A percentile compares a stretch with the other conserved stretches of the same genome.
Evolutionary conservation across 2,113 vertebrate genomes (phyloP).

Genomic region (Acinonyx jubatus): DNA sequence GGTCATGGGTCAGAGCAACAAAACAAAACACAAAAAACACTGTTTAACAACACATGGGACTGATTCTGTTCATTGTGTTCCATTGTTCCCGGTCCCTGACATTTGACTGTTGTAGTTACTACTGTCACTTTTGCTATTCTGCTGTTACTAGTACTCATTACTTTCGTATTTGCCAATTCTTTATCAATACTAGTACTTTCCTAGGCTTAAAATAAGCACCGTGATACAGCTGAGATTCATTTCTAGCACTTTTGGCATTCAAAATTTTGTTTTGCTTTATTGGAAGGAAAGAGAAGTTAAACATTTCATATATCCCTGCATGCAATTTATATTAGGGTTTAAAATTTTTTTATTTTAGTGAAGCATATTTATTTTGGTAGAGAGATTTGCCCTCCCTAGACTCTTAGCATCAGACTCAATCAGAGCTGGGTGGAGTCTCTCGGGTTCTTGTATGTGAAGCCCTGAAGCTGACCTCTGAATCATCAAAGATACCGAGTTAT

Average conservation of each 20-base stretch:
- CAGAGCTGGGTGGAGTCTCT: not conserved
- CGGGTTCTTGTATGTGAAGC: not conserved
- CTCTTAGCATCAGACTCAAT: not conserved
- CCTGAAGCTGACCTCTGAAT: not conserved
- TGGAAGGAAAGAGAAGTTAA: constrained; percentile 27
- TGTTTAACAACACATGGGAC: constrained; percentile 68
- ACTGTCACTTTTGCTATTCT: not conserved
- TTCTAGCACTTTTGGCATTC: not conserved
- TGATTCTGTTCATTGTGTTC: not conserved
- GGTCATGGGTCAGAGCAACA: not conserved
- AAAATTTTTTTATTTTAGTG: not conserved
- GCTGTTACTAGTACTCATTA: not conserved
- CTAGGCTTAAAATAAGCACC: not conserved
- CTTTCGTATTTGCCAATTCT: not conserved
- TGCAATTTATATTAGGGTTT: constrained; percentile 14
- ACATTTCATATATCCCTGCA: not conserved
- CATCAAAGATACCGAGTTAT: not conserved
- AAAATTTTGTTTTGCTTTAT: constrained; percentile 22
- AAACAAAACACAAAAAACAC: constrained; percentile 66
- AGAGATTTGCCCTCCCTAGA: not conserved
- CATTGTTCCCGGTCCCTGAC: constrained; percentile 2
- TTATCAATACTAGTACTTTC: not conserved
- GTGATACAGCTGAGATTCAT: not conserved
- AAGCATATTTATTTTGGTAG: constrained; percentile 39
- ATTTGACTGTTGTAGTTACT: not conserved